A percentile compares a stretch with the other conserved stretches of the same genome.
phyloP scores from a whole-genome alignment of 2,113 vertebrate species.

The Anguilla japonica region DNA sequence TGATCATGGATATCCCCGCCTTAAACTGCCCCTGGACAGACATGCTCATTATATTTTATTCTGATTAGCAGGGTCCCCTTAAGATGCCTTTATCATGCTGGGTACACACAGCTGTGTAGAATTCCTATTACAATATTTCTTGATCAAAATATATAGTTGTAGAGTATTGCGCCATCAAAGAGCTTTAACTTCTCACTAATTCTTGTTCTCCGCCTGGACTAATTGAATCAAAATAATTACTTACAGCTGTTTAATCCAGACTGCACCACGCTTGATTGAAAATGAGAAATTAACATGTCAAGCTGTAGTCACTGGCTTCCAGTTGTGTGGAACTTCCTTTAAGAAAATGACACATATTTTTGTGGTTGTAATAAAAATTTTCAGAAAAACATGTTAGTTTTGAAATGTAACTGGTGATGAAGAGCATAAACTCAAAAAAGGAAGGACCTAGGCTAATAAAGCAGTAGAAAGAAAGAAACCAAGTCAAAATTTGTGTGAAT shows the following conservation, averaged over 20 bases:
- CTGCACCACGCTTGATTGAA: not conserved
- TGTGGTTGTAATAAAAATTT: not conserved
- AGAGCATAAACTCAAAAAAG: not conserved
- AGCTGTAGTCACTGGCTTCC: not conserved
- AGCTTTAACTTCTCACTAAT: not conserved
- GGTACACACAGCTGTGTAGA: not conserved
- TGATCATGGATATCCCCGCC: not conserved
- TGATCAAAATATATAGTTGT: not conserved
- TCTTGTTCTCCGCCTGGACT: too few species aligned
- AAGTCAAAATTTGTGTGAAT: not conserved
- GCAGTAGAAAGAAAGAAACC: not conserved
- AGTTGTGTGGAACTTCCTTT: not conserved
- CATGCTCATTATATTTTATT: not conserved
- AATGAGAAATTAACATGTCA: not conserved
- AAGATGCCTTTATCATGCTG: too few species aligned
- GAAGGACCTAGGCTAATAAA: not conserved
- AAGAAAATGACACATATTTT: not conserved
- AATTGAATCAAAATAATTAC: not conserved
- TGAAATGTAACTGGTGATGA: not conserved
- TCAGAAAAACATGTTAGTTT: not conserved
- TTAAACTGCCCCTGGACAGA: not conserved
- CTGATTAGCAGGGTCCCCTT: not conserved
- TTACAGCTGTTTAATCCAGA: constrained; percentile 3
- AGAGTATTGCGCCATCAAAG: not conserved
- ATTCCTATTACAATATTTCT: not conserved